phyloP scores from a whole-genome alignment of 2,797 vertebrate species.

The Molossus molossus region DNA sequence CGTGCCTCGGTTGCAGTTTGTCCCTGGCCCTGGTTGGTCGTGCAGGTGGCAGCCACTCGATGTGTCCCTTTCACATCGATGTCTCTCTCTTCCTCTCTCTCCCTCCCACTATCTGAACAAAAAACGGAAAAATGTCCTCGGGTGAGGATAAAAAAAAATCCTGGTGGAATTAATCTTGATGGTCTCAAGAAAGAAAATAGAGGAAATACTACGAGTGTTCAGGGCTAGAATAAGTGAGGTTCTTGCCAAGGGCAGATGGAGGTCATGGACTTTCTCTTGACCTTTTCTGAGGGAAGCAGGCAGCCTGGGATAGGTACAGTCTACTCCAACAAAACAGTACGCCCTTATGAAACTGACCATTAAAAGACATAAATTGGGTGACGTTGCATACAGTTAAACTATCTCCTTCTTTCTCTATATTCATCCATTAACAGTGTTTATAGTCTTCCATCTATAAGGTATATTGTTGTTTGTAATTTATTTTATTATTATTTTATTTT shows the following conservation, averaged over 20 bases:
- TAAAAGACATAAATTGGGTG: not conserved
- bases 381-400: not conserved
- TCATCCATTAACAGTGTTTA: not conserved
- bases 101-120: too few relatives aligned
- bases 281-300: not conserved
- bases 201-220: not conserved
- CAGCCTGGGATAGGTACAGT: not conserved
- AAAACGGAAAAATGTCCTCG: too few relatives aligned
- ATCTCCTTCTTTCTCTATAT: not conserved
- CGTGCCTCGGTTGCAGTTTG: too few relatives aligned
- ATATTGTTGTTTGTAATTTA: not conserved
- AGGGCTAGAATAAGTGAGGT: not conserved
- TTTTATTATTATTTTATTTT: not conserved
- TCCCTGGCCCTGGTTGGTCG: too few relatives aligned
- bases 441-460: not conserved
- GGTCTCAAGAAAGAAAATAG: not conserved
- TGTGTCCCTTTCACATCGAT: too few relatives aligned
- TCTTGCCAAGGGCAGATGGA: not conserved
- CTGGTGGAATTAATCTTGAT: not conserved
- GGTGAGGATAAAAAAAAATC: not conserved
- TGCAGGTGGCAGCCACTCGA: too few relatives aligned
- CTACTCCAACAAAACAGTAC: not conserved
- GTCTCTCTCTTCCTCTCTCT: too few relatives aligned
- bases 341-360: not conserved
- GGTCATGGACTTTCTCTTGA: not conserved